A percentile compares a stretch with the other conserved stretches of the same genome.
These are phyloP conservation scores for Trypoxylus dichotomus DNA, from an alignment of 1,140 invertebrate species.

Conservation along the genomic window DNA sequence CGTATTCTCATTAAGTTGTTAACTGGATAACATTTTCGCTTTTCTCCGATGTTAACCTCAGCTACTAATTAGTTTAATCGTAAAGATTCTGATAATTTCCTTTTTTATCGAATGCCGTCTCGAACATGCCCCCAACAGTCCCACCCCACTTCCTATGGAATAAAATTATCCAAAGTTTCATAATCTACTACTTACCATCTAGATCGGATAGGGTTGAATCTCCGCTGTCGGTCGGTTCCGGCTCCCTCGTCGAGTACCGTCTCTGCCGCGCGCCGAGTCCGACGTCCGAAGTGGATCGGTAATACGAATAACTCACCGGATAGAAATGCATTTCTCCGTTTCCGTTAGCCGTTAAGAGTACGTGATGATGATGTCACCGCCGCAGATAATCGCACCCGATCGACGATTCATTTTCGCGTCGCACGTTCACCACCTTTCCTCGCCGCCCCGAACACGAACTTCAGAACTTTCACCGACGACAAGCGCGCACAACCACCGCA, in stretches of 20 bases:
- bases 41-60: no score
- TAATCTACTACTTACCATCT: constrained; percentile 32
- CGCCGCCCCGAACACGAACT: neutral
- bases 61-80: no score
- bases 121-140: no score
- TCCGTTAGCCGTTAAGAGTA: constrained; percentile 2
- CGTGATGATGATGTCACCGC: neutral
- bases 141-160: neutral
- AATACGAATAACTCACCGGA: constrained; percentile 47
- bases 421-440: neutral
- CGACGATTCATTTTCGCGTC: constrained; percentile 4
- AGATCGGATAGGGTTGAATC: constrained; percentile 50
- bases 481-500: neutral
- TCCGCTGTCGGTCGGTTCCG: constrained; percentile 49
- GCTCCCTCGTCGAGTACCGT: constrained; percentile 41
- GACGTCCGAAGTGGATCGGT: constrained; percentile 50
- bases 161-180: neutral
- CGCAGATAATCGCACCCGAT: neutral
- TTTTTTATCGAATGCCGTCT: no score
- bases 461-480: neutral
- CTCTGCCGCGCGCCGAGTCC: constrained; percentile 43
- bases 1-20: no score
- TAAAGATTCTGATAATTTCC: no score
- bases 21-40: no score
- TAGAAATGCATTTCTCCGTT: constrained; percentile 46